Percentiles rank a stretch among this genome's conserved stretches.
These are phyloP conservation scores for Frieseomelitta varia DNA, from an alignment of 1,140 invertebrate species.

Conservation along the genomic window DNA sequence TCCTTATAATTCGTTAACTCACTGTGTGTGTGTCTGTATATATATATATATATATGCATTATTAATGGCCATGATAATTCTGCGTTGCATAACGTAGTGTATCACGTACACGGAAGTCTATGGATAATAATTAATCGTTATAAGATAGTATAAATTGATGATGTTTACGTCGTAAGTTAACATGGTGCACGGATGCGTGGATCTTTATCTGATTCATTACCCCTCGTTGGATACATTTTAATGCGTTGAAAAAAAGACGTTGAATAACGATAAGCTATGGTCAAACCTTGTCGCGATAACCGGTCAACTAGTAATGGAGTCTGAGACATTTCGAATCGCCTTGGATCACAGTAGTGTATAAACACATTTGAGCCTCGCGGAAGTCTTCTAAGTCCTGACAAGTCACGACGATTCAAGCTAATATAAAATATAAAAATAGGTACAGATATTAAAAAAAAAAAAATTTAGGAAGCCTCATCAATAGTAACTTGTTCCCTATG, in stretches of 20 bases:
- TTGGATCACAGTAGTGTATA: no score
- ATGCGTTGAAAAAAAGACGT: conserved; percentile 18
- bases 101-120: conserved; percentile 18
- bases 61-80: conserved; percentile 19
- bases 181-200: not conserved
- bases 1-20: no score
- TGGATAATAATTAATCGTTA: conserved; percentile 32
- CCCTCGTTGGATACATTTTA: not conserved
- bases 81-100: conserved; percentile 8
- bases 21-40: no score
- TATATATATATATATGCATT: not conserved
- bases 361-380: no score
- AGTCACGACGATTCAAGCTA: no score
- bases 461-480: no score
- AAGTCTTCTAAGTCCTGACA: no score
- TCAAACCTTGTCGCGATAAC: conserved; percentile 1
- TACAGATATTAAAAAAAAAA: no score
- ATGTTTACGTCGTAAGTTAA: not conserved
- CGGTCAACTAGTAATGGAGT: no score
- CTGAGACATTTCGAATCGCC: no score
- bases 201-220: conserved; percentile 24
- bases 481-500: no score
- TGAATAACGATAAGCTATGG: conserved; percentile 26
- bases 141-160: conserved; percentile 26
- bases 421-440: no score